Evolutionary conservation across 2,888 invertebrate genomes (phyloP).

Genomic region (Sarcophaga variegata): DNA sequence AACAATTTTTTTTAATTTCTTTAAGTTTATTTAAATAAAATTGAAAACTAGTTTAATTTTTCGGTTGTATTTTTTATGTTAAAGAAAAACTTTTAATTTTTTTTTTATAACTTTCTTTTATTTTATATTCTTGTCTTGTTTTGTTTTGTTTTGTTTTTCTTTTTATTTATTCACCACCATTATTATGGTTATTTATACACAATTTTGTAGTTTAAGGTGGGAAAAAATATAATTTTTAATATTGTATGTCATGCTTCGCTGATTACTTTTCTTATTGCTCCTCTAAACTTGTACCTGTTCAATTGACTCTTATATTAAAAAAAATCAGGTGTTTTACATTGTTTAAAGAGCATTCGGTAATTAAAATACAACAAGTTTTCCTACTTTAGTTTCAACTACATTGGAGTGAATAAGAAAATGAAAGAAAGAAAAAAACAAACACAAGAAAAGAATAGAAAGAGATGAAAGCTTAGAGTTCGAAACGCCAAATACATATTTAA

Average conservation of each 20-base stretch:
- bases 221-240: constrained; percentile 46
- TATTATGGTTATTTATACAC: constrained; percentile 8
- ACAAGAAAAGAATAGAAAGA: no score
- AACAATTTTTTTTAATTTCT: no score
- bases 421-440: no score
- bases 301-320: constrained; percentile 24
- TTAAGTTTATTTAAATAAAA: no score
- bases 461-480: no score
- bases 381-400: neutral
- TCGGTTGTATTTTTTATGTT: neutral
- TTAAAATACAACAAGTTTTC: constrained; percentile 3
- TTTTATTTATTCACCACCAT: neutral
- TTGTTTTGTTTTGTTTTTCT: constrained; percentile 18
- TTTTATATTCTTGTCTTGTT: no score
- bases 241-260: constrained; percentile 61
- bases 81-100: constrained; percentile 31
- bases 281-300: constrained; percentile 43
- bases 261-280: constrained; percentile 19
- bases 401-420: neutral
- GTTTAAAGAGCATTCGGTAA: constrained; percentile 39
- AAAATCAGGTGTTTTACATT: constrained; percentile 54
- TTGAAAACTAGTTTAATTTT: no score
- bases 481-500: no score
- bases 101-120: no score
- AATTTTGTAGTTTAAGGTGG: constrained; percentile 33